phyloP scores from a whole-genome alignment of 2,113 vertebrate species.

The Microcebus jonahi region DNA sequence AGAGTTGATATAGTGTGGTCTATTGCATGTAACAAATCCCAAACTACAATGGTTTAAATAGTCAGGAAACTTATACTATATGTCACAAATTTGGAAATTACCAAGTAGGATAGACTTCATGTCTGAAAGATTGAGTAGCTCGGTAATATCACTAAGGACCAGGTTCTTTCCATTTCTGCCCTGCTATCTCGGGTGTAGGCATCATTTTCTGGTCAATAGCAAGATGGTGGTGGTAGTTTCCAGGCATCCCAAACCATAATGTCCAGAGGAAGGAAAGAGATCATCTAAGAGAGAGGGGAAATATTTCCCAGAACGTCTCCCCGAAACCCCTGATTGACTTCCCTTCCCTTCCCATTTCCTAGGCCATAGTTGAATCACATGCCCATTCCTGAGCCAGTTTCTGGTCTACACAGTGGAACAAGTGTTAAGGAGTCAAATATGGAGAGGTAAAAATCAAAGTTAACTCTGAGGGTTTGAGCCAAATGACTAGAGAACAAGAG shows the following conservation, averaged over 20 bases:
- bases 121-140: background rate
- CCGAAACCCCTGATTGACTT: background rate
- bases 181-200: background rate
- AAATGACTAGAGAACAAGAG: background rate
- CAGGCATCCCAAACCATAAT: background rate
- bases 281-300: background rate
- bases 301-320: background rate
- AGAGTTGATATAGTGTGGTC: background rate
- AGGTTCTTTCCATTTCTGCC: slow-evolving; percentile 18
- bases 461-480: background rate
- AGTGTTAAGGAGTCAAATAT: background rate
- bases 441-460: background rate
- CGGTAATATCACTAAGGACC: background rate
- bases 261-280: background rate
- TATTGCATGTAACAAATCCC: background rate
- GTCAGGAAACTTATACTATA: background rate
- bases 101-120: background rate
- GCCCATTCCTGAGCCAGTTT: background rate
- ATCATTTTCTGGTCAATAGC: background rate
- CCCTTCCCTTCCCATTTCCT: background rate
- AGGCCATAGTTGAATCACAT: background rate
- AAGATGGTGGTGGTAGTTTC: background rate
- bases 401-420: background rate
- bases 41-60: slow-evolving; percentile 9
- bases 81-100: background rate